A percentile compares a stretch with the other conserved stretches of the same genome.
Conservation (phyloP, 2,113 vertebrate genomes). For the Eurypyga helias region DNA sequence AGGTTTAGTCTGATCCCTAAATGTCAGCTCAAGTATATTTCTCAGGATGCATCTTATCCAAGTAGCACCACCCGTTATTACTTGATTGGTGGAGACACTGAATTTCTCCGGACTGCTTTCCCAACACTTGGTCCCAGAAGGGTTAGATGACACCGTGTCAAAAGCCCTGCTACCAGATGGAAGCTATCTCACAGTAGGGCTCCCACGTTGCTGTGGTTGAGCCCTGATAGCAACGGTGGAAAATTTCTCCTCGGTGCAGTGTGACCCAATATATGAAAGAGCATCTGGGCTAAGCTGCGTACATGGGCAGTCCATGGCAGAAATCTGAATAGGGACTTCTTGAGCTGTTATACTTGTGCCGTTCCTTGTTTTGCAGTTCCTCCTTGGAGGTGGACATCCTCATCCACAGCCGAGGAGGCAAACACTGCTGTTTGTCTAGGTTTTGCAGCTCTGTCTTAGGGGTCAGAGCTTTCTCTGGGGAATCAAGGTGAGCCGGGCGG, state of each 20-base stretch:
- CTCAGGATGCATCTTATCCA: not conserved
- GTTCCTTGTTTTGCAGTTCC: not conserved
- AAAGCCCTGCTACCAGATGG: conserved; percentile 30
- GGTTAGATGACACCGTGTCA: not conserved
- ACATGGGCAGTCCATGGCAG: not conserved
- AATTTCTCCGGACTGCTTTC: not conserved
- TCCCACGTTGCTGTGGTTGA: not conserved
- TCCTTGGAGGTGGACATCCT: not conserved
- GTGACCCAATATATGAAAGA: not conserved
- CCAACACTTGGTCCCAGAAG: not conserved
- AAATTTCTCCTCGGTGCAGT: not conserved
- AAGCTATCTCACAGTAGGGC: not conserved
- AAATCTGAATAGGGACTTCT: not conserved
- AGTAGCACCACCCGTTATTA: not conserved
- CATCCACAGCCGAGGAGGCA: not conserved
- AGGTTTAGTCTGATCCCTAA: not conserved
- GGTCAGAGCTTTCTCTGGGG: not conserved
- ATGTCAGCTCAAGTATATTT: not conserved
- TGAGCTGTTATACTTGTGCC: not conserved
- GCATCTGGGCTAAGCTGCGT: not conserved
- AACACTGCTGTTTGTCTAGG: not conserved
- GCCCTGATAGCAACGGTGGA: not conserved
- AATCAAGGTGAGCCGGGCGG: not conserved
- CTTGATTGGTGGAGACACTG: not conserved
- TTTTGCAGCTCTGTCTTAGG: not conserved